Evolutionary conservation across 1,140 invertebrate species (phyloP).

Genomic region (Nilaparvata lugens): DNA sequence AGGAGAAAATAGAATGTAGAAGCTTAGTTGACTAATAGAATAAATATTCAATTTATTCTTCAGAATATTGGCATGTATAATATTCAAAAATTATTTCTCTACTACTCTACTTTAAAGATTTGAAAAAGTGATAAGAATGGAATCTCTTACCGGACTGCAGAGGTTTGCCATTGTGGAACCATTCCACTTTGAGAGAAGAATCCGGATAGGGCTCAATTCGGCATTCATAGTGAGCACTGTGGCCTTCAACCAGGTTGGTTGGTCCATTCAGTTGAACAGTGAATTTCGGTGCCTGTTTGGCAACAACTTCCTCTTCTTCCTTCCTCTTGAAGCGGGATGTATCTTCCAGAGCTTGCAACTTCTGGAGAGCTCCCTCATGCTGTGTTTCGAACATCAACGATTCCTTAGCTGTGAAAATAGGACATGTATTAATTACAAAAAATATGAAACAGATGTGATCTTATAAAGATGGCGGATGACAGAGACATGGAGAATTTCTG

Average conservation of each 20-base stretch:
- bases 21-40: too few relatives aligned
- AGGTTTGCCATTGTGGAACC: conserved; percentile 89
- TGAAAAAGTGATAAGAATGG: too few relatives aligned
- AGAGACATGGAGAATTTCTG: too few relatives aligned
- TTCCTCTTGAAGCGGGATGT: conserved; percentile 62
- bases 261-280: conserved; percentile 78
- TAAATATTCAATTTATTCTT: too few relatives aligned
- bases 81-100: too few relatives aligned
- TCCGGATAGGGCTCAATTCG: conserved; percentile 93
- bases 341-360: conserved; percentile 81
- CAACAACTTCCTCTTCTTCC: conserved; percentile 69
- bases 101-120: too few relatives aligned
- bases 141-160: conserved; percentile 53
- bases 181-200: conserved; percentile 84
- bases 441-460: too few relatives aligned
- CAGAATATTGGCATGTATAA: too few relatives aligned
- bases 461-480: too few relatives aligned
- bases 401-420: conserved; percentile 56
- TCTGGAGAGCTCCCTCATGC: conserved; percentile 78
- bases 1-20: too few relatives aligned
- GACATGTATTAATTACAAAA: too few relatives aligned
- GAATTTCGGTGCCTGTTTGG: conserved; percentile 77
- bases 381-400: conserved; percentile 80
- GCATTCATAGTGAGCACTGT: conserved; percentile 92
- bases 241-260: conserved; percentile 67